Percentiles rank a stretch among this genome's conserved stretches.
These are phyloP conservation scores for Pogonophryne albipinna DNA, from an alignment of 2,797 vertebrate genomes.

Conservation along the genomic window DNA sequence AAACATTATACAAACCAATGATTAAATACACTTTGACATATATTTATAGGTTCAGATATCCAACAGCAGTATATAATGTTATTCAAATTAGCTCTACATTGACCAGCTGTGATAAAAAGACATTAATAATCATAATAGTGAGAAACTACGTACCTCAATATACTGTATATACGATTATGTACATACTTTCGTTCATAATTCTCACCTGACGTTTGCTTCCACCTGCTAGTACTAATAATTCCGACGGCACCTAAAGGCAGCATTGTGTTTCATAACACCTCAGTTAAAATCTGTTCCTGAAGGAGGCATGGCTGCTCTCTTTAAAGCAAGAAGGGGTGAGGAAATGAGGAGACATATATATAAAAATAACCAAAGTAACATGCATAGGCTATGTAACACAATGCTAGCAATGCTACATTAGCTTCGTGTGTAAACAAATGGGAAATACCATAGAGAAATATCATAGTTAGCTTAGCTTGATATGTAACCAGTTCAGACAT, in stretches of 20 bases:
- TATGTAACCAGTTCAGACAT: background rate
- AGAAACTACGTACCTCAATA: too few relatives aligned
- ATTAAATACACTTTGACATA: too few relatives aligned
- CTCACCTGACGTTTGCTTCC: too few relatives aligned
- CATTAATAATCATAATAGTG: too few relatives aligned
- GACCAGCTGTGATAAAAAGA: too few relatives aligned
- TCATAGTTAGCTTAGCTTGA: conserved; percentile 24
- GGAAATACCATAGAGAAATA: background rate
- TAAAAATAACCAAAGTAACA: accelerated
- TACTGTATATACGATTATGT: too few relatives aligned
- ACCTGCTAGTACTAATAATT: too few relatives aligned
- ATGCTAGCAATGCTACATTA: background rate
- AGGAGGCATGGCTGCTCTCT: conserved; percentile 78
- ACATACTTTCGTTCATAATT: too few relatives aligned
- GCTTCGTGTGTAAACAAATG: background rate
- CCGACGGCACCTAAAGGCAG: conserved; percentile 32
- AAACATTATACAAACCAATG: too few relatives aligned
- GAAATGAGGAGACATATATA: background rate
- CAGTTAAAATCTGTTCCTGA: background rate
- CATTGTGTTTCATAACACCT: conserved; percentile 20
- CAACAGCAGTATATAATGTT: too few relatives aligned
- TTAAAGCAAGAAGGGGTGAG: conserved; percentile 82
- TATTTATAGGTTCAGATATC: too few relatives aligned
- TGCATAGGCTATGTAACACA: accelerated
- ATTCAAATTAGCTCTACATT: too few relatives aligned